Evolutionary conservation across 1,140 invertebrate species (phyloP), one percentile per base, ranked within the genome.

Genomic region (Procambarus clarkii): DNA sequence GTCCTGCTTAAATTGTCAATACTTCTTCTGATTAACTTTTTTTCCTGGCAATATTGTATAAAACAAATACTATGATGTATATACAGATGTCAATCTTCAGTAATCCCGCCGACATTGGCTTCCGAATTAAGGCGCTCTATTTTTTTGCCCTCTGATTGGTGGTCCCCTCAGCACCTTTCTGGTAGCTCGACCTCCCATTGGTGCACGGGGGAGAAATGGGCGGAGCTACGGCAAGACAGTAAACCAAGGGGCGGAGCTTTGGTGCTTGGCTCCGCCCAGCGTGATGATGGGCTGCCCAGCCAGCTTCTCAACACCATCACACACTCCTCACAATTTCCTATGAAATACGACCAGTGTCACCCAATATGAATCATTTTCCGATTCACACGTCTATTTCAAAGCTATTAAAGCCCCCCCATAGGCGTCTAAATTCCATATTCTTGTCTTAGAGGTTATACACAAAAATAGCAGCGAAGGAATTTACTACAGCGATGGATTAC

Each of bases 81-180:
- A 71, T 46, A 46, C 3, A 13, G 18, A 48, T 82, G 48, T 88
- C 87, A 88, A 54, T 88, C 78, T 34, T 46, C 21, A 34, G 13
- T 21, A 58, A 21, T 34, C 48, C 58, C 77, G 77, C 86, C 86
- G 54, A 64, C 86, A 69, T 11, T 45, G 58, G 84, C 69, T 50
- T 86, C 54, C 71, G 84, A 76, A 76, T 77, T 77, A 88, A 88
- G 58, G 78, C 54, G 45, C 86, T 88, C 81, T 88, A 78, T 88
- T 80, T 88, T 3, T 5, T 24, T 4, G 5, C 34, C 1, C 48
- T 46, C n/a, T 76, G 74, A 88, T 82, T 88, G 87, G 87, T 21
- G 13, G 71, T 82, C 79, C 79, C 79, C 87, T 88, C 79, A 24
- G 64, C 21, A 9, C 9, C n/a, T n/a, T 34, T 9, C 15, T 50